Evolutionary conservation across 2,888 invertebrate genomes (phyloP), one percentile per base, ranked within the genome.

Genomic region (Malachius bipustulatus): DNA sequence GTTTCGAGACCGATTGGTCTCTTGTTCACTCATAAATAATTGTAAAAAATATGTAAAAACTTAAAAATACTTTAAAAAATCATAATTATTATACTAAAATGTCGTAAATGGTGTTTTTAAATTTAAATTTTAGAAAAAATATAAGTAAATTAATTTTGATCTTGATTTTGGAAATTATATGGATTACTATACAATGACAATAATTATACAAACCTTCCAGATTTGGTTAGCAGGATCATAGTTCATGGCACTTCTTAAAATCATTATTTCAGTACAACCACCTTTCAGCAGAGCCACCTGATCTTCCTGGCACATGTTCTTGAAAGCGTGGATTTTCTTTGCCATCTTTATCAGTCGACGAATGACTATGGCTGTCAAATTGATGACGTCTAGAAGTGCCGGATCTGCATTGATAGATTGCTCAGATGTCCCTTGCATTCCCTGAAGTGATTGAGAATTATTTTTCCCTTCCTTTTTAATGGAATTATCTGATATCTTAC

Each of bases 201-300:
- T 9, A 28, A 8, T 4, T 8, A 24, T 24, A 42, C 42, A 48
- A 55, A 87, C 88, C 69, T 82, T 82, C 96, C 96, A 97, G 32
- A 82, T 81, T 52, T 89, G 82, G 47, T 81, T 76, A 47, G 84
- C 85, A 1, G 79, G 77, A 56, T 94, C 90, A 55, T 91, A 97
- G 30, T 84, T 85, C 69, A 88, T 82, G 0, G 88, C 88, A 45
- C 94, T 91, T 9, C 93, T 71, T 34, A 97, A 71, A 38, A 97
- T 82, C 78, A 97, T 82, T 78, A 97, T 84, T 64, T 97, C 96
- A 31, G 90, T 91, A 55, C 91, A 91, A 1, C 94, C 91, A 1
- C 93, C 91, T 60, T 91, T 93, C 4, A 93, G 62, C 8, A 90
- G 64, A 3, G 74, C 74, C 39, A 89, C 77, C 65, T 96, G 94